Evolutionary conservation across 2,113 vertebrate species (phyloP).

Genomic region (Otis tarda): DNA sequence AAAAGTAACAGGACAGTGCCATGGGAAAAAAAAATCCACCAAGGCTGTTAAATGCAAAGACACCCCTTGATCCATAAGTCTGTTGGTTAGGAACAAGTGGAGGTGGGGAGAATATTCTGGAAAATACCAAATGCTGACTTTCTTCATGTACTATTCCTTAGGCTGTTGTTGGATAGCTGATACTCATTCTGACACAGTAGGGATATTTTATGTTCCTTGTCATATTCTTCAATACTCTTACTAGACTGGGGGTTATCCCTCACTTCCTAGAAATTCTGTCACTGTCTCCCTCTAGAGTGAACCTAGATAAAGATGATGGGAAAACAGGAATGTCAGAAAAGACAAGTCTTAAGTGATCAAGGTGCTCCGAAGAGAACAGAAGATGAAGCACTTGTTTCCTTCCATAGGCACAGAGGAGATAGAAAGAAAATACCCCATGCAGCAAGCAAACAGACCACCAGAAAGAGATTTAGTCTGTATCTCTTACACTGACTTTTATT

Average conservation of each 20-base stretch:
- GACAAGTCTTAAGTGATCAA: background rate
- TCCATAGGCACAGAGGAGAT: background rate
- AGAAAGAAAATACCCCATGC: background rate
- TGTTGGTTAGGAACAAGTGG: background rate
- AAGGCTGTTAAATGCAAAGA: background rate
- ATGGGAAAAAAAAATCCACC: background rate
- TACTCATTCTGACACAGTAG: background rate
- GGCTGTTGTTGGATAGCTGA: background rate
- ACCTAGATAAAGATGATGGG: background rate
- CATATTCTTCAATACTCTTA: background rate
- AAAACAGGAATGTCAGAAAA: background rate
- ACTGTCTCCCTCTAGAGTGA: background rate
- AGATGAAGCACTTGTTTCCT: background rate
- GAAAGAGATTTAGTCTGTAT: background rate
- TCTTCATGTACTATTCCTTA: background rate
- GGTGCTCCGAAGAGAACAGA: background rate
- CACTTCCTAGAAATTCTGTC: background rate
- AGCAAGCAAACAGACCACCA: background rate
- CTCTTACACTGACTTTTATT: background rate
- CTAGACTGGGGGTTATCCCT: background rate
- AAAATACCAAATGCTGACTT: background rate
- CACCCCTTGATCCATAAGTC: fast-evolving
- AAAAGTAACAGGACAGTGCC: background rate
- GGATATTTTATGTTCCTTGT: background rate
- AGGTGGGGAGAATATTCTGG: background rate